Evolutionary conservation across 2,888 invertebrate species (phyloP).

Genomic region (Flexamia atlantica): DNA sequence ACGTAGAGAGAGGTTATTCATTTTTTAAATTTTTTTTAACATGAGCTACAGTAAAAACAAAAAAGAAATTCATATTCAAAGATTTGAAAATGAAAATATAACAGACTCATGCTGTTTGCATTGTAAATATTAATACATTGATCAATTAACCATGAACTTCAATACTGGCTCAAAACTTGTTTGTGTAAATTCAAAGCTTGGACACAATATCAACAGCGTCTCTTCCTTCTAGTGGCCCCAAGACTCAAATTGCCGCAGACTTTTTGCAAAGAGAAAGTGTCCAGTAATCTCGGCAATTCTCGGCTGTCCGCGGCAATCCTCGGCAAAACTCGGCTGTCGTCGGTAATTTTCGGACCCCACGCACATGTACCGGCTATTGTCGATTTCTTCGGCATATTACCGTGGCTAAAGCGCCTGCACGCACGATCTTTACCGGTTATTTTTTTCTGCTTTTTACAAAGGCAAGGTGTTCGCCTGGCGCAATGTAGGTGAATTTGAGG

Average conservation of each 20-base stretch:
- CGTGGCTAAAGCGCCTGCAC: not conserved
- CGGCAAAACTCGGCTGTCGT: not conserved
- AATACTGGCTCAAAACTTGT: no score
- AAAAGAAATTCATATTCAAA: no score
- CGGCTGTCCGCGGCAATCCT: not conserved
- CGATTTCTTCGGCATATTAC: not conserved
- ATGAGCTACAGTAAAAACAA: no score
- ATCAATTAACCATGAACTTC: no score
- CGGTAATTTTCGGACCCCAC: no score
- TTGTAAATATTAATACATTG: no score
- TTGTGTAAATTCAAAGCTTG: no score
- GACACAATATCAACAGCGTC: no score
- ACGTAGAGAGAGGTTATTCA: no score
- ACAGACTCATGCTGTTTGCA: no score
- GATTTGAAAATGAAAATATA: no score
- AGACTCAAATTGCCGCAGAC: not conserved
- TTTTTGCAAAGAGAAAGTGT: constrained; percentile 2
- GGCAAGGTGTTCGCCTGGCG: not conserved
- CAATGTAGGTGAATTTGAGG: not conserved
- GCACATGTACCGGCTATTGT: constrained; percentile 6
- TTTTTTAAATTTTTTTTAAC: no score
- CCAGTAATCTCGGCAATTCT: not conserved
- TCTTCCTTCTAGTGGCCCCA: not conserved
- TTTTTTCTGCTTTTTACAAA: constrained; percentile 12
- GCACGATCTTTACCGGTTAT: not conserved